Percentiles rank a stretch among this genome's conserved stretches.
These are phyloP conservation scores for Sebastiscus tertius DNA, from an alignment of 2,797 vertebrate species.

Conservation along the genomic window DNA sequence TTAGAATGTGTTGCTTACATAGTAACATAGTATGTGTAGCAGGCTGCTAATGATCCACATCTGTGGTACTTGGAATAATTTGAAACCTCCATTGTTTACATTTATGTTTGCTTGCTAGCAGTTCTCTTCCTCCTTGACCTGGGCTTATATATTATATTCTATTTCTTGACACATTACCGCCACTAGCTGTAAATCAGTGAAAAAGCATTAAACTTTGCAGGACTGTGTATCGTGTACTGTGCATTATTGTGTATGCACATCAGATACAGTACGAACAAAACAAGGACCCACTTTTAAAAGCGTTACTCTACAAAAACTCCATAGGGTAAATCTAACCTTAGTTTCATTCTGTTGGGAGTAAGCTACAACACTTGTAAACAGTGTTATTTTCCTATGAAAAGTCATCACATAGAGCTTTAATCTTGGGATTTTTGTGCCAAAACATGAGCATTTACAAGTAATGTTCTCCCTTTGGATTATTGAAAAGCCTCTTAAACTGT, in stretches of 20 bases:
- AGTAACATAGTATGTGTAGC: too few relatives aligned
- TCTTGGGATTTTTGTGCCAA: not conserved
- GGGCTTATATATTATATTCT: not conserved
- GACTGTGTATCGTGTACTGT: not conserved
- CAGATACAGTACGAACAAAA: not conserved
- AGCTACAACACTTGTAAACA: not conserved
- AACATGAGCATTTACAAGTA: not conserved
- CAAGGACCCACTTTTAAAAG: not conserved
- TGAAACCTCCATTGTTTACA: not conserved
- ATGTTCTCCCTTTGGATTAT: not conserved
- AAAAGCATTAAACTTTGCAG: not conserved
- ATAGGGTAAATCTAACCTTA: not conserved
- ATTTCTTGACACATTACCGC: not conserved
- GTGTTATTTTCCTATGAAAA: not conserved
- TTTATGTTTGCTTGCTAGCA: not conserved
- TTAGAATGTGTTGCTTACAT: too few relatives aligned
- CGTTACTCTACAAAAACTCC: not conserved
- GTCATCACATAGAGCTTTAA: not conserved
- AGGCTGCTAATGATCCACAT: too few relatives aligned
- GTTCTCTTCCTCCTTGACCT: not conserved
- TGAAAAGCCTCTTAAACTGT: not conserved
- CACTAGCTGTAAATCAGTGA: not conserved
- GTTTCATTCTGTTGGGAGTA: not conserved
- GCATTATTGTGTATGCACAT: not conserved
- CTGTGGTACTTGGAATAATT: not conserved